A percentile compares a stretch with the other conserved stretches of the same genome.
Evolutionary conservation across 2,888 invertebrate species (phyloP).

Genomic region (Cataglyphis altisquamis): DNA sequence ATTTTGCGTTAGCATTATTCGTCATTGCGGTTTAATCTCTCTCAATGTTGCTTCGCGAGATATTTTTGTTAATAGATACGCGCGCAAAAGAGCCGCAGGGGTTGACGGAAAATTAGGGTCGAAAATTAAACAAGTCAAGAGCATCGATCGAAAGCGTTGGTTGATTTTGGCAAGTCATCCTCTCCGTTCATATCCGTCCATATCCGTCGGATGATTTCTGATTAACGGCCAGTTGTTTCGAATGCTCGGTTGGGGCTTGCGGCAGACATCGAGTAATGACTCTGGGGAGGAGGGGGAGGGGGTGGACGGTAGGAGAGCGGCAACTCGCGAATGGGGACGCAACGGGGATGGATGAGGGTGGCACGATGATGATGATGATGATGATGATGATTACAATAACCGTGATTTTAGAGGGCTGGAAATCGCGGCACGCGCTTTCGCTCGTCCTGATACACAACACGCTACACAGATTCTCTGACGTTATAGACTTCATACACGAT

Average conservation of each 20-base stretch:
- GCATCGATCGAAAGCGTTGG: slow-evolving; percentile 56
- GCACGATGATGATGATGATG: slow-evolving; percentile 79
- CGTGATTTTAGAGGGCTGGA: slow-evolving; percentile 79
- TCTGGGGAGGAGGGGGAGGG: slow-evolving; percentile 82
- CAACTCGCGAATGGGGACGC: slow-evolving; percentile 76
- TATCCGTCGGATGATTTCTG: slow-evolving; percentile 84
- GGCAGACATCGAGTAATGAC: slow-evolving; percentile 86
- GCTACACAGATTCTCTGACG: slow-evolving; percentile 1
- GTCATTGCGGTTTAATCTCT: background rate
- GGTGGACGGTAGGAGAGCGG: slow-evolving; percentile 77
- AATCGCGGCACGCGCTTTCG: slow-evolving; percentile 68
- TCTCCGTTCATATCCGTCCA: slow-evolving; percentile 59
- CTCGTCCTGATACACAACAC: slow-evolving; percentile 20
- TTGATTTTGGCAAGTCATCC: slow-evolving; percentile 70
- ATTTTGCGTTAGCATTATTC: background rate
- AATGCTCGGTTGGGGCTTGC: slow-evolving; percentile 80
- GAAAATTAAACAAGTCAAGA: slow-evolving; percentile 50
- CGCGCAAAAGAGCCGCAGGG: slow-evolving; percentile 5
- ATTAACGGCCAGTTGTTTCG: slow-evolving; percentile 86
- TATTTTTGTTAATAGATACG: slow-evolving; percentile 19
- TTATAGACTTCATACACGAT: slow-evolving; percentile 17
- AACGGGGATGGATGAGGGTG: slow-evolving; percentile 62
- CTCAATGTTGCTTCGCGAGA: slow-evolving; percentile 5
- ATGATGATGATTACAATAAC: slow-evolving; percentile 82
- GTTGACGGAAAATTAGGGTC: slow-evolving; percentile 30